A percentile compares a stretch with the other conserved stretches of the same genome.
These are phyloP conservation scores for Drosophila nannoptera DNA, from an alignment of 1,140 invertebrate genomes.

Conservation along the genomic window DNA sequence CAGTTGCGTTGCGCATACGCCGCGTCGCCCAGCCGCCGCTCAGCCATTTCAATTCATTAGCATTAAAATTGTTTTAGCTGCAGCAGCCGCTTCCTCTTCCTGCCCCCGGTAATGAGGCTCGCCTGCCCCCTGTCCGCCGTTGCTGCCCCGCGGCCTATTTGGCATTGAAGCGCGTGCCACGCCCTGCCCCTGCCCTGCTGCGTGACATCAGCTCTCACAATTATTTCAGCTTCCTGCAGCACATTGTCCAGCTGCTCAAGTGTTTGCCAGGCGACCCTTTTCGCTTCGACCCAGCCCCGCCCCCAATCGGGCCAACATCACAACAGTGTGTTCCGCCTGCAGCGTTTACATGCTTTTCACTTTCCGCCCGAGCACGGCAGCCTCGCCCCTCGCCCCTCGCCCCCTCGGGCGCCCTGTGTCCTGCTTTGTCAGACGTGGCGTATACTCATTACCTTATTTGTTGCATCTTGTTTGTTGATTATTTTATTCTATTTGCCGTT, in stretches of 20 bases:
- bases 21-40: conserved; percentile 21
- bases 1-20: conserved; percentile 71
- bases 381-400: not conserved
- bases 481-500: conserved; percentile 67
- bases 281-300: conserved; percentile 8
- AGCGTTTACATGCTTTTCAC: conserved; percentile 74
- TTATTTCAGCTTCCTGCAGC: conserved; percentile 33
- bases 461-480: conserved; percentile 64
- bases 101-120: conserved; percentile 31
- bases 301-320: not conserved
- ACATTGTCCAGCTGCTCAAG: conserved; percentile 58
- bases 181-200: not conserved
- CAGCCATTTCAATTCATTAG: conserved; percentile 72
- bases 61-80: conserved; percentile 46
- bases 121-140: conserved; percentile 24
- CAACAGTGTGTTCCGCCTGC: conserved; percentile 40
- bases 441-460: conserved; percentile 71
- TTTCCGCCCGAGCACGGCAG: conserved; percentile 22
- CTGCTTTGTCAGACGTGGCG: conserved; percentile 51
- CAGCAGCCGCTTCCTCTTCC: conserved; percentile 21
- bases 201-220: conserved; percentile 28
- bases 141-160: conserved; percentile 51
- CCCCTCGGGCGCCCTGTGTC: conserved; percentile 9
- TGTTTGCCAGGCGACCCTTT: conserved; percentile 46
- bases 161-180: conserved; percentile 40